Percentiles rank a stretch among this genome's conserved stretches.
phyloP scores from a whole-genome alignment of 2,888 invertebrate genomes.

The Amblyjoppa fuscipennis region DNA sequence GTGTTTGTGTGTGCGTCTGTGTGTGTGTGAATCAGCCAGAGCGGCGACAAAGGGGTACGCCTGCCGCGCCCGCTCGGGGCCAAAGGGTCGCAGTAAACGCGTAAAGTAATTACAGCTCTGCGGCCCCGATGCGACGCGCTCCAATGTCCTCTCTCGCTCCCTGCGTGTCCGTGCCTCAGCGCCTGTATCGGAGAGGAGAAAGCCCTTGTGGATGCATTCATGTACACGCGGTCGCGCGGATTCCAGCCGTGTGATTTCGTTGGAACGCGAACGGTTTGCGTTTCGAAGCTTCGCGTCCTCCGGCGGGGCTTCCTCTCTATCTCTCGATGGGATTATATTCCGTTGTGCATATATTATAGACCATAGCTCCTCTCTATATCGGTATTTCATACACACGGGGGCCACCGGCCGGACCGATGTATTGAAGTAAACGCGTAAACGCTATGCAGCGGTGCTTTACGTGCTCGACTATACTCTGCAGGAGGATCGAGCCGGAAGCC shows the following conservation, averaged over 20 bases:
- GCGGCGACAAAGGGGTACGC: constrained; percentile 74
- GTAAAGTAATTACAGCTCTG: constrained; percentile 79
- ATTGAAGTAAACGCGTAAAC: constrained; percentile 13
- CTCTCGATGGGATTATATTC: constrained; percentile 73
- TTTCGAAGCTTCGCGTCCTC: constrained; percentile 25
- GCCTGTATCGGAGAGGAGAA: constrained; percentile 25
- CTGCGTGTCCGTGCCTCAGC: constrained; percentile 19
- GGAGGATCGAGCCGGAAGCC: constrained; percentile 69
- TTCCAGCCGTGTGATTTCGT: constrained; percentile 64
- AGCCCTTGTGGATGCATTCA: constrained; percentile 72
- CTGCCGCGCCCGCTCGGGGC: constrained; percentile 65
- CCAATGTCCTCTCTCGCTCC: constrained; percentile 37
- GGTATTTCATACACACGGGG: constrained; percentile 66
- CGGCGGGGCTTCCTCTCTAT: constrained; percentile 35
- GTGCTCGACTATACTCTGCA: constrained; percentile 34
- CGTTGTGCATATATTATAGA: constrained; percentile 69
- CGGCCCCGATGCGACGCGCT: constrained; percentile 68
- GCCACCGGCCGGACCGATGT: neutral
- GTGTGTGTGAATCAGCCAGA: constrained; percentile 72
- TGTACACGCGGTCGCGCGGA: constrained; percentile 59
- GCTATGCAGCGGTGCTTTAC: constrained; percentile 2
- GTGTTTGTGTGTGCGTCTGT: neutral
- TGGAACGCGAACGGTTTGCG: constrained; percentile 55
- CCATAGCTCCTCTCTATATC: constrained; percentile 61
- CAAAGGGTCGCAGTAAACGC: constrained; percentile 78